phyloP scores from a whole-genome alignment of 2,888 invertebrate species.

The Leptodirus hochenwartii region DNA sequence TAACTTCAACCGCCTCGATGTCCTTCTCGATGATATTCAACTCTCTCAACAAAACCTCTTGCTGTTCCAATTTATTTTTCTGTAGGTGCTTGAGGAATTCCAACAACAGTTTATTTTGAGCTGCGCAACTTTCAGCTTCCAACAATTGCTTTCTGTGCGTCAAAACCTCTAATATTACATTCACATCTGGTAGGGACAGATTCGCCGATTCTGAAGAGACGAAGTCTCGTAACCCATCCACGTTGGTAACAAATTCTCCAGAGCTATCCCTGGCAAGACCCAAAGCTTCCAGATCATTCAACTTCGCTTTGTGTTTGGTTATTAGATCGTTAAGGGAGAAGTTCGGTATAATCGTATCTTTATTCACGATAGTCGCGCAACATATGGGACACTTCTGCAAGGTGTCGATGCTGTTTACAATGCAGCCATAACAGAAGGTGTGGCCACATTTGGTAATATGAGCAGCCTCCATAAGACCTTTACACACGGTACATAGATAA shows the following conservation, averaged over 20 bases:
- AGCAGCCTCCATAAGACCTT: constrained; percentile 75
- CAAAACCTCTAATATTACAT: constrained; percentile 62
- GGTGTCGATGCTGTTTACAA: constrained; percentile 44
- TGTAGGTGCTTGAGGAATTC: constrained; percentile 68
- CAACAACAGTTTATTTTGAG: constrained; percentile 63
- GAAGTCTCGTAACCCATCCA: constrained; percentile 40
- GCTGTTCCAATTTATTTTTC: constrained; percentile 51
- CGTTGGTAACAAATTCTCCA: constrained; percentile 25
- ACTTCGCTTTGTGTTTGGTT: constrained; percentile 43
- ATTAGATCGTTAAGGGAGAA: constrained; percentile 69
- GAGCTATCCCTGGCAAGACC: constrained; percentile 21
- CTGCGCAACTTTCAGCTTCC: constrained; percentile 62
- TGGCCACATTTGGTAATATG: constrained; percentile 86
- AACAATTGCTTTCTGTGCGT: constrained; percentile 61
- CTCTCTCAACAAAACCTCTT: constrained; percentile 41
- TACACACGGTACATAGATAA: constrained; percentile 36
- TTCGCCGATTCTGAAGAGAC: constrained; percentile 51
- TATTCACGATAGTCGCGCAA: constrained; percentile 46
- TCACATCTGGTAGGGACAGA: constrained; percentile 60
- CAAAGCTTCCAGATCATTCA: constrained; percentile 27
- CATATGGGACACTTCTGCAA: constrained; percentile 69
- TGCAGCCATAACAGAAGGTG: constrained; percentile 76
- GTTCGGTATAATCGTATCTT: constrained; percentile 69
- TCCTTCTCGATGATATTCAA: constrained; percentile 58
- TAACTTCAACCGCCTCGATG: constrained; percentile 49